A percentile compares a stretch with the other conserved stretches of the same genome.
phyloP scores from a whole-genome alignment of 1,140 invertebrate genomes.

The Heterodera schachtii region DNA sequence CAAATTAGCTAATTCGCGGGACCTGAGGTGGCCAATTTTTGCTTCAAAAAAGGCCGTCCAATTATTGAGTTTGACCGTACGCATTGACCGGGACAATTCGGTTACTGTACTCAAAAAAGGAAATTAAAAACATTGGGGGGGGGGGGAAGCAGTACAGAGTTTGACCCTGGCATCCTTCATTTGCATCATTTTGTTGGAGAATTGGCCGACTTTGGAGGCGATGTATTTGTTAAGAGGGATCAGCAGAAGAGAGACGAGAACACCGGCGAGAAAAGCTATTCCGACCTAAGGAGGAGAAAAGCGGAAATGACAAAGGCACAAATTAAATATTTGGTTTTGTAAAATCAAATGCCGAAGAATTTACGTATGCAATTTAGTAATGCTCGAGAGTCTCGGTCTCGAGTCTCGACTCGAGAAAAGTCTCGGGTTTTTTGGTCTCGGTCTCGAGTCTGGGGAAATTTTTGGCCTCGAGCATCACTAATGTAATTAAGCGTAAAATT shows the following conservation, averaged over 20 bases:
- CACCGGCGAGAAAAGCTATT: conserved; percentile 83
- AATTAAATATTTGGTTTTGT: no score
- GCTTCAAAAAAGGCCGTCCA: conserved; percentile 87
- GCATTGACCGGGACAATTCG: conserved; percentile 83
- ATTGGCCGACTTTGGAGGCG: conserved; percentile 82
- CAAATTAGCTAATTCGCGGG: conserved; percentile 77
- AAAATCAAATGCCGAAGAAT: no score
- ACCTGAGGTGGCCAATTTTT: conserved; percentile 71
- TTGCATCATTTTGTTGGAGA: conserved; percentile 85
- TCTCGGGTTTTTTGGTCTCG: no score
- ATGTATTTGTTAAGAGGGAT: conserved; percentile 92
- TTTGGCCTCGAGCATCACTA: no score
- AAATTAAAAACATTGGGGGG: no score
- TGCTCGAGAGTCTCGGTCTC: no score
- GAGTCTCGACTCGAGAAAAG: no score
- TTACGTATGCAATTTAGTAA: no score
- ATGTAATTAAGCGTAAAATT: no score
- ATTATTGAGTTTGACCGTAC: conserved; percentile 85
- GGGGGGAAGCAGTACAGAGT: conserved; percentile 53
- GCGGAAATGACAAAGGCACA: conserved; percentile 6
- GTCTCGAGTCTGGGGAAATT: no score
- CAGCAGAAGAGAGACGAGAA: conserved; percentile 81
- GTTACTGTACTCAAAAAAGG: conserved; percentile 72
- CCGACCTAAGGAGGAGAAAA: conserved; percentile 79
- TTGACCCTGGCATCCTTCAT: conserved; percentile 87